Conservation (phyloP, 2,113 vertebrate genomes). For the Pao palembangensis region DNA sequence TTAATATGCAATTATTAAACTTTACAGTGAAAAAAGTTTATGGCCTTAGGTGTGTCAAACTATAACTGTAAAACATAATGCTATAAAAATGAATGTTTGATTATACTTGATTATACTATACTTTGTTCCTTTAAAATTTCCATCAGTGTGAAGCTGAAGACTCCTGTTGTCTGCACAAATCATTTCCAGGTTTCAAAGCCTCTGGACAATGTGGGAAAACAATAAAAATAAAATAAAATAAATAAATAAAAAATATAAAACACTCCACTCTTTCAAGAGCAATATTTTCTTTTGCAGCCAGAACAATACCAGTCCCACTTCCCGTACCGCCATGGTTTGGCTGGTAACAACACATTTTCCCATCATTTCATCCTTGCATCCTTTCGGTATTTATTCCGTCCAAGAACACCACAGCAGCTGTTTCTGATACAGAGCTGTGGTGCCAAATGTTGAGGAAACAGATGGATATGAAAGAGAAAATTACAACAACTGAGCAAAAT, state of each 20-base stretch:
- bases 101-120: no score
- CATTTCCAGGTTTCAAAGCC: slow-evolving; percentile 18
- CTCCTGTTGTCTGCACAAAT: slow-evolving; percentile 6
- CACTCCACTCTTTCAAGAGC: slow-evolving; percentile 3
- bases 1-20: no score
- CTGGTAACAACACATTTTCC: slow-evolving; percentile 33
- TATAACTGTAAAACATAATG: no score
- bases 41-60: no score
- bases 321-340: slow-evolving; percentile 24
- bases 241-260: not conserved
- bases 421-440: slow-evolving; percentile 14
- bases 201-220: not conserved
- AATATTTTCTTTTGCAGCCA: slow-evolving; percentile 19
- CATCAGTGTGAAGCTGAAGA: no score
- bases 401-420: slow-evolving; percentile 26
- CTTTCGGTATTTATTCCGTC: slow-evolving; percentile 26
- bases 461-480: slow-evolving; percentile 6
- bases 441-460: slow-evolving; percentile 11
- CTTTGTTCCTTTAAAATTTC: no score
- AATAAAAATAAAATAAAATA: no score
- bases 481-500: not conserved
- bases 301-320: slow-evolving; percentile 38
- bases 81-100: no score
- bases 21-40: no score
- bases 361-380: slow-evolving; percentile 21